These are phyloP conservation scores for Synanthedon andrenaeformis DNA, from an alignment of 2,888 invertebrate genomes.

Conservation along the genomic window DNA sequence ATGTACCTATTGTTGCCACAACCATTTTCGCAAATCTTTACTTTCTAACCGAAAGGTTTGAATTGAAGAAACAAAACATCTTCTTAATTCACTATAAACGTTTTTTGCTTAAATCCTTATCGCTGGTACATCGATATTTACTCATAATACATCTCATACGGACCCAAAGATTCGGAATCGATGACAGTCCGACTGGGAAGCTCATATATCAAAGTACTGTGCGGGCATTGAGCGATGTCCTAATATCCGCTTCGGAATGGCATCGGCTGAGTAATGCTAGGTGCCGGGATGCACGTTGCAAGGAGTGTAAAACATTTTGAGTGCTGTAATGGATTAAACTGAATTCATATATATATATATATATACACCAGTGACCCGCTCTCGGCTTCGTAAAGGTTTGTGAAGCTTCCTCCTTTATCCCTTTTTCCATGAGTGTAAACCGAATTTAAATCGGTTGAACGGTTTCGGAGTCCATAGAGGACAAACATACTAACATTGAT, in stretches of 20 bases:
- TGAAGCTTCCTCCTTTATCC: too few species aligned
- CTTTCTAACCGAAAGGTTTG: too few species aligned
- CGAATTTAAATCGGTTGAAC: too few species aligned
- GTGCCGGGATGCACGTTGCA: not conserved
- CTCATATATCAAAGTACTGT: constrained; percentile 30
- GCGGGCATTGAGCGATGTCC: constrained; percentile 51
- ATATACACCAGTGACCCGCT: too few species aligned
- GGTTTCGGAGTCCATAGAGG: too few species aligned
- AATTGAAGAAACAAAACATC: too few species aligned
- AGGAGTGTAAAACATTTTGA: not conserved
- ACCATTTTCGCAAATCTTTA: too few species aligned
- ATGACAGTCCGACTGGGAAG: constrained; percentile 16
- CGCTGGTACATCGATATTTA: not conserved
- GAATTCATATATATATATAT: not conserved
- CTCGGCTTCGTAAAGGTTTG: too few species aligned
- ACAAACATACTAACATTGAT: too few species aligned
- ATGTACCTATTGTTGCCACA: too few species aligned
- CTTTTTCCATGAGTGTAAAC: too few species aligned
- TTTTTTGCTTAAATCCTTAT: not conserved
- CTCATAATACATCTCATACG: not conserved
- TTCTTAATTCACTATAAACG: too few species aligned
- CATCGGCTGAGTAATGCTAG: constrained; percentile 15
- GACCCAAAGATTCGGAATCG: constrained; percentile 8
- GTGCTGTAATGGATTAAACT: not conserved
- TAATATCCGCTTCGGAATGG: constrained; percentile 57